A percentile compares a stretch with the other conserved stretches of the same genome.
These are phyloP conservation scores for Aelia acuminata DNA, from an alignment of 2,888 invertebrate species.

Conservation along the genomic window DNA sequence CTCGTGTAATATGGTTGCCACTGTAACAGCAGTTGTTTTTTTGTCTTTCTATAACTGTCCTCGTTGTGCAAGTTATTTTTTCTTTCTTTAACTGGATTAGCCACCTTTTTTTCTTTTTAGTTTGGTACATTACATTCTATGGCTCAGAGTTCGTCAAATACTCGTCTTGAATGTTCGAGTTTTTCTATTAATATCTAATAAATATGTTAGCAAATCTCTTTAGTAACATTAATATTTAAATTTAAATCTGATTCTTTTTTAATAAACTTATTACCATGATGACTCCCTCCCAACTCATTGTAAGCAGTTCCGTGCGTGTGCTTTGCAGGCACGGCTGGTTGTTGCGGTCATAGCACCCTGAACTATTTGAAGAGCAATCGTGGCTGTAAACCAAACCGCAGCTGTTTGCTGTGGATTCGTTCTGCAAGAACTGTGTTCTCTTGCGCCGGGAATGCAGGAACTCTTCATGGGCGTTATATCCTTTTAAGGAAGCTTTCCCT, in stretches of 20 bases:
- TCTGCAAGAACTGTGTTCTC: background rate
- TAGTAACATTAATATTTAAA: too few relatives aligned
- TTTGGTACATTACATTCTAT: background rate
- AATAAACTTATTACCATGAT: too few relatives aligned
- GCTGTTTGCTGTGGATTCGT: constrained; percentile 22
- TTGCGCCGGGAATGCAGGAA: background rate
- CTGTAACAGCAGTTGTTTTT: background rate
- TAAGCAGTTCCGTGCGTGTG: background rate
- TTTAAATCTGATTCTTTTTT: too few relatives aligned
- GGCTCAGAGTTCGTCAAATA: background rate
- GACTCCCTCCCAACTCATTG: background rate
- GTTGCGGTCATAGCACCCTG: background rate
- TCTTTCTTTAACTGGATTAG: background rate
- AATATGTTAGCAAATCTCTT: too few relatives aligned
- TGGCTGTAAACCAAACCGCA: constrained; percentile 27
- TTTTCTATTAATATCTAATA: too few relatives aligned
- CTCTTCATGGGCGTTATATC: background rate
- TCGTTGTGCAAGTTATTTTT: background rate
- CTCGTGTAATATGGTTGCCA: background rate
- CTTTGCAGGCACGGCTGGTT: background rate
- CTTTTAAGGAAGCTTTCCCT: background rate
- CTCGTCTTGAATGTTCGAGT: too few relatives aligned
- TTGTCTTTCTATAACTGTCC: constrained; percentile 34
- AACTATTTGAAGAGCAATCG: background rate
- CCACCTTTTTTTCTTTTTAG: background rate